Percentiles rank a stretch among this genome's conserved stretches.
These are phyloP conservation scores for Drosophila neonasuta DNA, from an alignment of 2,888 invertebrate species.

Conservation along the genomic window DNA sequence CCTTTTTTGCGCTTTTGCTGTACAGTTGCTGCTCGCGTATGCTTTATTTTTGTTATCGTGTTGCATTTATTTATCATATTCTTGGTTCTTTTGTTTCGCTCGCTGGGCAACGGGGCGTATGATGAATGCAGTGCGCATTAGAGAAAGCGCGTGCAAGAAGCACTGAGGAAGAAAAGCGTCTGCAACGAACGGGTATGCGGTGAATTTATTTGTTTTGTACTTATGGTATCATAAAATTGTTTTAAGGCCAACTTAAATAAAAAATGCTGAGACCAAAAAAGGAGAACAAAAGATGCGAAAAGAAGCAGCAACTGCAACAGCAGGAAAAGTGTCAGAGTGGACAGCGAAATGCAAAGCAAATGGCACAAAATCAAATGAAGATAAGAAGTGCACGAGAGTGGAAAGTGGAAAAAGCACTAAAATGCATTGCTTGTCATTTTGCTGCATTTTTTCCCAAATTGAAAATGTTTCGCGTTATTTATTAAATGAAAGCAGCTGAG, in stretches of 20 bases:
- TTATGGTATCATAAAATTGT: conserved; percentile 75
- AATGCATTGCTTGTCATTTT: conserved; percentile 62
- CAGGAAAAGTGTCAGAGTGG: conserved; percentile 35
- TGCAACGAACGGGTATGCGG: conserved; percentile 1
- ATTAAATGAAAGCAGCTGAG: conserved; percentile 29
- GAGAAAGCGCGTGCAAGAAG: conserved; percentile 40
- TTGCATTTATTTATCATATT: conserved; percentile 72
- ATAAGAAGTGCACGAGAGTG: conserved; percentile 45
- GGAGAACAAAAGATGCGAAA: background rate
- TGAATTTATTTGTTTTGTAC: conserved; percentile 74
- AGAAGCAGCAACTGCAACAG: background rate
- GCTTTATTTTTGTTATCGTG: conserved; percentile 19
- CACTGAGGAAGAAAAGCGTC: background rate
- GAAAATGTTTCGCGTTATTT: conserved; percentile 65
- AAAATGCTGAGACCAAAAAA: conserved; percentile 40
- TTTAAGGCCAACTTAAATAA: conserved; percentile 71
- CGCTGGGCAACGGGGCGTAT: conserved; percentile 68
- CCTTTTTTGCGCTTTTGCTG: conserved; percentile 16
- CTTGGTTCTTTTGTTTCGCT: conserved; percentile 56
- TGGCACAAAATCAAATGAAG: conserved; percentile 52
- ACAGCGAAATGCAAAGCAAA: conserved; percentile 28
- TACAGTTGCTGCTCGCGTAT: conserved; percentile 4
- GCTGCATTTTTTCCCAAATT: conserved; percentile 54
- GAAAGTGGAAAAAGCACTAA: conserved; percentile 46
- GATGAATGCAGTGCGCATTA: conserved; percentile 73